A percentile compares a stretch with the other conserved stretches of the same genome.
phyloP scores from a whole-genome alignment of 2,113 vertebrate genomes.

The Salvelinus fontinalis region DNA sequence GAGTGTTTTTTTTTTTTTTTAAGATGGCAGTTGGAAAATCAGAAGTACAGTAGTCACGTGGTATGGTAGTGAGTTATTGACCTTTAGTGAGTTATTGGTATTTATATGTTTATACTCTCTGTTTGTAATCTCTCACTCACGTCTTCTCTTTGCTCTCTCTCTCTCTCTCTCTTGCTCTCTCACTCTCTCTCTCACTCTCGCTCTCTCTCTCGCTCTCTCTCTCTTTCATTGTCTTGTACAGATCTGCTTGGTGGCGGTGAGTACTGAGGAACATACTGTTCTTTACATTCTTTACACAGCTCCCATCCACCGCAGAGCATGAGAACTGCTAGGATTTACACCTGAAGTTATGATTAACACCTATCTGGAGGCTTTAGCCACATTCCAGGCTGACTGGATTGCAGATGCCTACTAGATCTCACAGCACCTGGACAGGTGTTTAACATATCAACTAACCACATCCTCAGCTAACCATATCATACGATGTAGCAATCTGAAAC shows the following conservation, averaged over 20 bases:
- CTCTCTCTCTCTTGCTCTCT: not conserved
- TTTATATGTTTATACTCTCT: not conserved
- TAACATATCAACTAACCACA: no score
- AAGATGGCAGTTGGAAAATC: no score
- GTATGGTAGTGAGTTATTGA: no score
- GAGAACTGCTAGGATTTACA: not conserved
- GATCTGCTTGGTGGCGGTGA: conserved; percentile 75
- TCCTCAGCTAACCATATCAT: no score
- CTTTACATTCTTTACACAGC: not conserved
- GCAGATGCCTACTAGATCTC: no score
- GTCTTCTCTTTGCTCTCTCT: not conserved
- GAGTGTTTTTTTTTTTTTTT: not conserved
- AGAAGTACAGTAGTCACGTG: no score
- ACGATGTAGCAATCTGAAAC: no score
- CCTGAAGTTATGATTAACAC: no score
- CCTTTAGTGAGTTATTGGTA: no score
- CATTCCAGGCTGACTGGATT: no score
- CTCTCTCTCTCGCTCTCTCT: conserved; percentile 16
- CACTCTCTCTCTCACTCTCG: not conserved
- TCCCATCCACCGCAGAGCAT: not conserved
- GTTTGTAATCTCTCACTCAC: not conserved
- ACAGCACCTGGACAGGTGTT: no score
- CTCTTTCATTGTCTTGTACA: conserved; percentile 37
- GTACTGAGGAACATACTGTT: conserved; percentile 32
- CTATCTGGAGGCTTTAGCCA: no score